These are phyloP conservation scores for Mermis nigrescens DNA, from an alignment of 2,888 invertebrate species.

Conservation along the genomic window DNA sequence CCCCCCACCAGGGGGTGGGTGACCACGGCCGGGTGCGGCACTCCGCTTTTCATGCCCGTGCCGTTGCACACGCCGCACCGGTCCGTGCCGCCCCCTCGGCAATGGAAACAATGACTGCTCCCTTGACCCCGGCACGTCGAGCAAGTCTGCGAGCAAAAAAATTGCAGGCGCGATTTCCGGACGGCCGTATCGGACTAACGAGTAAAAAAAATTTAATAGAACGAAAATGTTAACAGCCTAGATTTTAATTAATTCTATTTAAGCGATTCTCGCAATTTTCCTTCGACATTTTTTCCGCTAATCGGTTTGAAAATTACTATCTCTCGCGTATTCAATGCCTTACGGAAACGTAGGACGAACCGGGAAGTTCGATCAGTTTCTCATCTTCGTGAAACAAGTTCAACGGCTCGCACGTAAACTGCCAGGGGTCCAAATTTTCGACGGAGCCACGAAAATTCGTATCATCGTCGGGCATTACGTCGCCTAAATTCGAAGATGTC, in stretches of 20 bases:
- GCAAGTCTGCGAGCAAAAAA: slow-evolving; percentile 15
- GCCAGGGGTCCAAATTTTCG: slow-evolving; percentile 17
- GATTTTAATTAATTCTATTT: too few relatives aligned
- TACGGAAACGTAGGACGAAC: slow-evolving; percentile 6
- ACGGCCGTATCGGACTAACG: too few relatives aligned
- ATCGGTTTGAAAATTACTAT: too few relatives aligned
- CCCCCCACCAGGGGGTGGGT: slow-evolving; percentile 30
- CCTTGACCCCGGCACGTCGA: slow-evolving; percentile 25
- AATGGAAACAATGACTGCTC: slow-evolving; percentile 28
- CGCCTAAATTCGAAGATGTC: too few relatives aligned
- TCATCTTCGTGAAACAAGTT: slow-evolving; percentile 9
- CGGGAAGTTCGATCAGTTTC: slow-evolving; percentile 9
- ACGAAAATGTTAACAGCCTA: too few relatives aligned
- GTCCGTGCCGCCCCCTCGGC: slow-evolving; percentile 28
- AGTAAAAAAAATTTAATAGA: too few relatives aligned
- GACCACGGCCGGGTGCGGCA: slow-evolving; percentile 31
- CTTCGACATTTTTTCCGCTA: too few relatives aligned
- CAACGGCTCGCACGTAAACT: slow-evolving; percentile 8
- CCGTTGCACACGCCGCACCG: slow-evolving; percentile 29
- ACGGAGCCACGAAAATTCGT: slow-evolving; percentile 18
- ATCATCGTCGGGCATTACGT: too few relatives aligned
- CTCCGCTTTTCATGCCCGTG: slow-evolving; percentile 32
- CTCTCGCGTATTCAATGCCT: not conserved
- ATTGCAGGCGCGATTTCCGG: too few relatives aligned
- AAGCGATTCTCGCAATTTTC: too few relatives aligned